A percentile compares a stretch with the other conserved stretches of the same genome.
These are phyloP conservation scores for Trileptium ribeirensis DNA, from an alignment of 2,888 invertebrate species.

Conservation along the genomic window DNA sequence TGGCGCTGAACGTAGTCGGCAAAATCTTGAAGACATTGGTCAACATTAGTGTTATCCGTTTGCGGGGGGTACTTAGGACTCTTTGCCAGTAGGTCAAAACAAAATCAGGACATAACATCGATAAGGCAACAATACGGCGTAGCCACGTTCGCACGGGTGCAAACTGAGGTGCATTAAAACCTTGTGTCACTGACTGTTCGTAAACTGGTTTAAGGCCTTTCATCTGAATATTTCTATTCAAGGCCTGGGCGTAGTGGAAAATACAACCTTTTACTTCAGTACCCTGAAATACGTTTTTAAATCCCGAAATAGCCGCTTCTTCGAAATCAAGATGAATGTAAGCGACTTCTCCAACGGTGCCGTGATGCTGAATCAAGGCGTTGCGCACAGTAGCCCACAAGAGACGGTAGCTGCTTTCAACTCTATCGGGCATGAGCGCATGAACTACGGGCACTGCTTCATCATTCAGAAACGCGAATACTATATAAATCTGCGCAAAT, in stretches of 20 bases:
- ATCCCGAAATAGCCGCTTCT: background rate
- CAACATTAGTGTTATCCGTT: no score
- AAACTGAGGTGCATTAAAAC: background rate
- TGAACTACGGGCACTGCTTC: background rate
- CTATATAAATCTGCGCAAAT: background rate
- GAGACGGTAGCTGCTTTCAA: background rate
- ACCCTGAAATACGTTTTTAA: background rate
- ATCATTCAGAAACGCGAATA: background rate
- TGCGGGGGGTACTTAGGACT: no score
- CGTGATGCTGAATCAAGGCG: background rate
- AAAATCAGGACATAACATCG: no score
- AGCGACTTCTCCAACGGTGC: background rate
- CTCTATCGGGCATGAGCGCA: background rate
- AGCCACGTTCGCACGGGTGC: background rate
- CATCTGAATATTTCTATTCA: background rate
- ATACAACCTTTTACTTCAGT: background rate
- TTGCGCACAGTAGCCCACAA: background rate
- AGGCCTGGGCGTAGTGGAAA: background rate
- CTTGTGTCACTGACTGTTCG: background rate
- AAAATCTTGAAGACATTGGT: no score
- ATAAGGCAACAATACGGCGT: no score
- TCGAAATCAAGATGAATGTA: background rate
- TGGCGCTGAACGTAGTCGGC: no score
- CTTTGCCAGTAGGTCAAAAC: no score
- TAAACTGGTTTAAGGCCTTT: background rate